Evolutionary conservation across 2,113 vertebrate genomes (phyloP).

Genomic region (Thermophis baileyi): DNA sequence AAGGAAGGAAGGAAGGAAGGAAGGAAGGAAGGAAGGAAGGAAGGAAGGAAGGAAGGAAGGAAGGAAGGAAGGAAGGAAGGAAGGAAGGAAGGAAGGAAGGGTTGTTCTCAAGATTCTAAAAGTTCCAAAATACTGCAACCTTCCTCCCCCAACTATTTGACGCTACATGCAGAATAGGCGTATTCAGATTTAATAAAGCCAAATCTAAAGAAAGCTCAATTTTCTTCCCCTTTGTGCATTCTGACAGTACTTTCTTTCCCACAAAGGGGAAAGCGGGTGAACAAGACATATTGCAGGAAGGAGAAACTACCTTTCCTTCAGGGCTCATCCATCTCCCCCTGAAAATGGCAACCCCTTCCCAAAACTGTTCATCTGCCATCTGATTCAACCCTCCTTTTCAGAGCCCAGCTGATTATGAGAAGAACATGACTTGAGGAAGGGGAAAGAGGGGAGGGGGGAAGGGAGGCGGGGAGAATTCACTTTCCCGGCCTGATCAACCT

Average conservation of each 20-base stretch:
- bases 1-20: neutral
- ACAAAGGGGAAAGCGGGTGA: neutral
- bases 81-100: neutral
- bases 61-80: neutral
- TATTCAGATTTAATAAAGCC: neutral
- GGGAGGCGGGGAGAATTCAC: neutral
- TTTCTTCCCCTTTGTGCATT: neutral
- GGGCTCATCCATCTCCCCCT: neutral
- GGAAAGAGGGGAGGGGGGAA: accelerated
- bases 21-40: neutral
- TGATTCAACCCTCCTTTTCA: neutral
- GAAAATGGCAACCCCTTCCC: neutral
- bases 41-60: neutral
- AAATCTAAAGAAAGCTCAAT: neutral
- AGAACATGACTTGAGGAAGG: neutral
- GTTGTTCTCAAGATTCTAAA: neutral
- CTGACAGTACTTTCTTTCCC: neutral
- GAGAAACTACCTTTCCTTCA: neutral
- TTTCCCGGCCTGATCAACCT: neutral
- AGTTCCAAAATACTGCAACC: neutral
- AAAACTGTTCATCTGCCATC: neutral
- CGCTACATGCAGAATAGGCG: neutral
- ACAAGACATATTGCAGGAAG: neutral
- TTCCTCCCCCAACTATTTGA: neutral
- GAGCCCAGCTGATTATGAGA: neutral